Base-by-base conservation (phyloP, 1,140 invertebrate species). In the Drosophila melanica region DNA sequence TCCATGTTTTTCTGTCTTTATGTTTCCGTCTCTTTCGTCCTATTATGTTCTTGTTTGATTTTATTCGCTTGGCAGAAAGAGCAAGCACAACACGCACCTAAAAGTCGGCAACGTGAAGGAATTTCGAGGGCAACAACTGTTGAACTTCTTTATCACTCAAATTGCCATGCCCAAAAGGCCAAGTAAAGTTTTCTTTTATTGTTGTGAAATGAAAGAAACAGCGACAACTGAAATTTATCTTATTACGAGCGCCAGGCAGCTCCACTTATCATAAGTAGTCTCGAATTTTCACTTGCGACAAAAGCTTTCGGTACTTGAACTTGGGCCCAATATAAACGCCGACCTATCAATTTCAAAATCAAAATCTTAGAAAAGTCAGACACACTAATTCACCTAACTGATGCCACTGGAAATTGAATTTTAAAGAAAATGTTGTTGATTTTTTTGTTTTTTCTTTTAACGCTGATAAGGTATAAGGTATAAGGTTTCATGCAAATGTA, bases 181-280 rank as follows among this genome's bases (percentile, higher is more conserved):
- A 20, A 30, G 37, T 42, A 75, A 67, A 68, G 64, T 68, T 75
- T 75, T 82, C 41, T 72, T 84, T 84, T 81, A 84, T 75, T 81
- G 70, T 74, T 64, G 48, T 42, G 67, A 84, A 81, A 70, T 50
- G 75, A 60, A 60, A 69, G 63, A 47, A 80, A 77, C 50, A 47
- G 20, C 62, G 69, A 62, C 78, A 81, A 66, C 78, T 76, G 71
- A 79, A 82, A 82, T 84, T 82, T 79, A 82, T 82, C 82, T 82
- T 84, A 85, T 84, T 76, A 75, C 45, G 45, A 55, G 55, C 55
- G 23, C 42, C 55, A 39, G 16, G n/a, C 27, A 23, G 35, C 35
- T 18, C 20, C 65, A 12, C 48, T 23, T 33, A 50, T 33, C 50
- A 30, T 44, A 53, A 44, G 48, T 33, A 54, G 48, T 16, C 16